Evolutionary conservation across 2,797 vertebrate species (phyloP).

Genomic region (Malacoraja senta): DNA sequence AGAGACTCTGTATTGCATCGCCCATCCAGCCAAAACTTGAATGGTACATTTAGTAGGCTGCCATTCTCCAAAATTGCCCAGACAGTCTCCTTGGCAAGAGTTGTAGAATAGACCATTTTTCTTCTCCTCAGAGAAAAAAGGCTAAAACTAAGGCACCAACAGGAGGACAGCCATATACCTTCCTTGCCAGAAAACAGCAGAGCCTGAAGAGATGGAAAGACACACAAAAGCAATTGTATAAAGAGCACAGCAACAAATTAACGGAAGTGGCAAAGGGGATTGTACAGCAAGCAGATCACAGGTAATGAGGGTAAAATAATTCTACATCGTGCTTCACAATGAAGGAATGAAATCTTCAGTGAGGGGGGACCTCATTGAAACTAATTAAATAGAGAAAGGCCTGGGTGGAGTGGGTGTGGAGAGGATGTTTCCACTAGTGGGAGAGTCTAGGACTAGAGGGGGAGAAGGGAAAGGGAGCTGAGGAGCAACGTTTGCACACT

Average conservation of each 20-base stretch:
- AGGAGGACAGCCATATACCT: slow-evolving; percentile 3
- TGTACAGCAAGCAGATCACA: background rate
- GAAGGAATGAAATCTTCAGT: background rate
- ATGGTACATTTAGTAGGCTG: too few relatives aligned
- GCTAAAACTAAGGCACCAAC: background rate
- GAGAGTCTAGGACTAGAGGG: too few relatives aligned
- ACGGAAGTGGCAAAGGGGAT: background rate
- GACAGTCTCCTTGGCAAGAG: background rate
- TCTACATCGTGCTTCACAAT: background rate
- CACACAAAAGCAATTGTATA: background rate
- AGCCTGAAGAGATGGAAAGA: background rate
- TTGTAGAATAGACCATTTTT: background rate
- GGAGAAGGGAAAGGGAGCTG: too few relatives aligned
- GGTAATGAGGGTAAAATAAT: background rate
- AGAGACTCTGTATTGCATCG: too few relatives aligned
- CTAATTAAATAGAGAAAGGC: too few relatives aligned
- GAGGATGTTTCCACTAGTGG: too few relatives aligned
- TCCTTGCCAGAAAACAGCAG: background rate
- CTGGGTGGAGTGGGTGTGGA: too few relatives aligned
- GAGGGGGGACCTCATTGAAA: too few relatives aligned
- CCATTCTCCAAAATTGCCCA: too few relatives aligned
- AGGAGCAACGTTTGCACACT: too few relatives aligned
- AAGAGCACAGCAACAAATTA: background rate
- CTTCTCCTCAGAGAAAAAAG: slow-evolving; percentile 1
- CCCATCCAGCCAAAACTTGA: too few relatives aligned